Evolutionary conservation across 1,140 invertebrate species (phyloP).

Genomic region (Palaemon carinicauda): DNA sequence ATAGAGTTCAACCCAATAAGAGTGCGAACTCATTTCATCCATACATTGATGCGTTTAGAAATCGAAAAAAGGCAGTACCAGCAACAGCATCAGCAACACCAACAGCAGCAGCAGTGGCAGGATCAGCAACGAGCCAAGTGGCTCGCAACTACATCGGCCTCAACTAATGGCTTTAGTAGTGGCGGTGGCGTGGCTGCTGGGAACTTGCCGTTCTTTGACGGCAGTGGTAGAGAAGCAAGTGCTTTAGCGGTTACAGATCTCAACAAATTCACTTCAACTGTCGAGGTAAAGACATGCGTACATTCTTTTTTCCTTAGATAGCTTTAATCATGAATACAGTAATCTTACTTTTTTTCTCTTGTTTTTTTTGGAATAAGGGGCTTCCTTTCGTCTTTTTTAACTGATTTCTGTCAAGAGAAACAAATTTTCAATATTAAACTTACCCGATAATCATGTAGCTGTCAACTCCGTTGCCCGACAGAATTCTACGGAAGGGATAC

Average conservation of each 20-base stretch:
- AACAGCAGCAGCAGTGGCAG: slow-evolving; percentile 58
- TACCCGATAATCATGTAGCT: too few species aligned
- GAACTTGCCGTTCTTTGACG: slow-evolving; percentile 40
- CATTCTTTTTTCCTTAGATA: background rate
- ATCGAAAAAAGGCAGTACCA: slow-evolving; percentile 75
- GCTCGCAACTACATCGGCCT: slow-evolving; percentile 29
- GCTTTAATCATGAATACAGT: too few species aligned
- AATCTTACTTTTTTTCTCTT: too few species aligned
- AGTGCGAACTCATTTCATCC: slow-evolving; percentile 96
- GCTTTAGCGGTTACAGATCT: slow-evolving; percentile 23
- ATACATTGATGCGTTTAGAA: slow-evolving; percentile 94
- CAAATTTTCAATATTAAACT: too few species aligned
- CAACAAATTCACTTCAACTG: slow-evolving; percentile 46
- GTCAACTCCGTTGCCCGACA: too few species aligned
- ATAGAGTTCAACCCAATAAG: slow-evolving; percentile 96
- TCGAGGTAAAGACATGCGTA: slow-evolving; percentile 33
- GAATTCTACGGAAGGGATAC: too few species aligned
- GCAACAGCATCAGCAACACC: slow-evolving; percentile 54
- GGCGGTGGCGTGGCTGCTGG: slow-evolving; percentile 7
- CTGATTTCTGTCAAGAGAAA: too few species aligned
- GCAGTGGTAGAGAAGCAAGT: slow-evolving; percentile 7
- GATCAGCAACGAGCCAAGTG: slow-evolving; percentile 46
- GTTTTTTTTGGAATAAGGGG: too few species aligned
- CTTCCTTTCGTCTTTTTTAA: too few species aligned
- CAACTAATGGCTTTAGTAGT: slow-evolving; percentile 26